Conservation (phyloP, 1,140 invertebrate genomes). For the Panulirus ornatus region DNA sequence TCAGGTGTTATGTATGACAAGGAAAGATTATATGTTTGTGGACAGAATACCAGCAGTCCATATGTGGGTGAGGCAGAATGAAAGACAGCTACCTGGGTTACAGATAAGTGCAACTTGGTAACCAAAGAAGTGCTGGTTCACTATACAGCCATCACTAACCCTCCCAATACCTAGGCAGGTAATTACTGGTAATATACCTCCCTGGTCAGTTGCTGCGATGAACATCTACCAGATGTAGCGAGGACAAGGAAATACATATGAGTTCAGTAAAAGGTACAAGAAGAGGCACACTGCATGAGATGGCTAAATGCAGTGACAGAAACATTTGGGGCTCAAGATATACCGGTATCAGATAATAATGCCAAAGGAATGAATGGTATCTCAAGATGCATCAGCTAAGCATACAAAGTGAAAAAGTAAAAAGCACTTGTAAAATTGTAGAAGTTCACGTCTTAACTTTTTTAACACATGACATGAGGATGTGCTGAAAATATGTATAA, state of each 20-base stretch:
- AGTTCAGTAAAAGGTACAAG: neutral
- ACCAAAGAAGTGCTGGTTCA: too few relatives aligned
- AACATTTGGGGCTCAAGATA: neutral
- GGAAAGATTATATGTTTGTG: too few relatives aligned
- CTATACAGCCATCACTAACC: too few relatives aligned
- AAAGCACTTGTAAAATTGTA: neutral
- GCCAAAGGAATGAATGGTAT: neutral
- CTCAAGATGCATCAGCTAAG: neutral
- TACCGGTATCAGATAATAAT: neutral
- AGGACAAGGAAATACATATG: neutral
- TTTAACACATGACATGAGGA: neutral
- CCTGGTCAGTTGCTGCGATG: neutral
- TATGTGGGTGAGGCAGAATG: too few relatives aligned
- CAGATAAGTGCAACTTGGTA: too few relatives aligned
- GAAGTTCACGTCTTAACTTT: neutral
- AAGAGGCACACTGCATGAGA: neutral
- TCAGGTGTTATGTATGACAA: too few relatives aligned
- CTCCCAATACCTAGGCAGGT: neutral
- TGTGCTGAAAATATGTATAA: neutral
- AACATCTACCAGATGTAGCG: neutral
- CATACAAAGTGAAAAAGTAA: too few relatives aligned
- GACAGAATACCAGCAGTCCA: too few relatives aligned
- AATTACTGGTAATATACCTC: neutral
- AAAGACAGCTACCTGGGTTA: too few relatives aligned
- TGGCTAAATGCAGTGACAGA: neutral